These are phyloP conservation scores for Sinopyrophorus schimmeli DNA, from an alignment of 2,888 invertebrate species.

Conservation along the genomic window DNA sequence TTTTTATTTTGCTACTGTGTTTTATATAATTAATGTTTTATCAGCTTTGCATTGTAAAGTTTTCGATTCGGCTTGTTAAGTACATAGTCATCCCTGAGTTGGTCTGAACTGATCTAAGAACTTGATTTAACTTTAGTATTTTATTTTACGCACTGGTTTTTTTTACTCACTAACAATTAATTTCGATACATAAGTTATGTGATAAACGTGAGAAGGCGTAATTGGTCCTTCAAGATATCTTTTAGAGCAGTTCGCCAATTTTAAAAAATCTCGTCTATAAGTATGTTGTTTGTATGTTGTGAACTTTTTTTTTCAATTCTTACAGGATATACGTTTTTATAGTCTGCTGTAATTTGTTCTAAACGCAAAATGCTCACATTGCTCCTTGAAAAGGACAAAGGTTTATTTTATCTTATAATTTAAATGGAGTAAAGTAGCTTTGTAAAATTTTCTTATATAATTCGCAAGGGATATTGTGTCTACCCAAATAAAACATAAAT, in stretches of 20 bases:
- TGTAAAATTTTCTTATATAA: slow-evolving; percentile 69
- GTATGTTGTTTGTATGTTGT: slow-evolving; percentile 29
- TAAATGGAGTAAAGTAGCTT: slow-evolving; percentile 60
- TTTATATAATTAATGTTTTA: slow-evolving; percentile 24
- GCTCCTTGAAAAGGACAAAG: slow-evolving; percentile 34
- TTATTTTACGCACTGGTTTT: slow-evolving; percentile 45
- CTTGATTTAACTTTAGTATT: slow-evolving; percentile 30
- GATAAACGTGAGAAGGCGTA: slow-evolving; percentile 39
- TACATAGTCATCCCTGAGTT: slow-evolving; percentile 37
- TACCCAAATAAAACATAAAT: slow-evolving; percentile 67
- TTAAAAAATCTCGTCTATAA: slow-evolving; percentile 34
- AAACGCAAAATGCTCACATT: slow-evolving; percentile 53
- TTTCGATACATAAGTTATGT: slow-evolving; percentile 41
- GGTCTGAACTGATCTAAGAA: slow-evolving; percentile 44
- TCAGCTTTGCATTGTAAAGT: slow-evolving; percentile 26
- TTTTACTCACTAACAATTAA: slow-evolving; percentile 31
- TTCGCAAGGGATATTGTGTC: slow-evolving; percentile 73
- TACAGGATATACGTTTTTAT: slow-evolving; percentile 34
- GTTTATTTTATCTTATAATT: slow-evolving; percentile 45
- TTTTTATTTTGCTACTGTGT: slow-evolving; percentile 39
- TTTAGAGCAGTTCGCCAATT: slow-evolving; percentile 46
- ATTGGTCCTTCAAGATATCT: slow-evolving; percentile 20
- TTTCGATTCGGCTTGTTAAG: slow-evolving; percentile 17
- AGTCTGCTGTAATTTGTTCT: slow-evolving; percentile 48
- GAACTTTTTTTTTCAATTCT: slow-evolving; percentile 28